Percentiles rank a stretch among this genome's conserved stretches.
Evolutionary conservation across 2,113 vertebrate genomes (phyloP).

Genomic region (Corvus hawaiiensis): DNA sequence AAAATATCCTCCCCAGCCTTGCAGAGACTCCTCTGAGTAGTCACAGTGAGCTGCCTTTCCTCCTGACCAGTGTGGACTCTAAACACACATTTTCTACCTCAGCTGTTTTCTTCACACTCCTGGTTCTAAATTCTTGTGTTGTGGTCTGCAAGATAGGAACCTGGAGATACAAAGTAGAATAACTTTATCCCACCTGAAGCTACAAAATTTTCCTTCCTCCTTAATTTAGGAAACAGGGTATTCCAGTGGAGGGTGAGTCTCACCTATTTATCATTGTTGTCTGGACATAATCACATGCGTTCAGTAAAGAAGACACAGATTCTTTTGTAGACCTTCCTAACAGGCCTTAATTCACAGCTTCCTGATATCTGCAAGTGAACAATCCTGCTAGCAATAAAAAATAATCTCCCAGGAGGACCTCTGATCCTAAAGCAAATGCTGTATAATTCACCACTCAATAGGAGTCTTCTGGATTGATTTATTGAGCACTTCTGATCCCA

Average conservation of each 20-base stretch:
- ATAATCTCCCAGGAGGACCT: slow-evolving; percentile 63
- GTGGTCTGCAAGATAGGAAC: background rate
- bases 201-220: background rate
- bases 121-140: background rate
- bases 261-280: background rate
- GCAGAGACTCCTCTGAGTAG: background rate
- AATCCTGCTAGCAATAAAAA: slow-evolving; percentile 60
- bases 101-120: background rate
- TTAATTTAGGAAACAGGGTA: background rate
- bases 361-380: slow-evolving; percentile 52
- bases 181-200: background rate
- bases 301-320: background rate
- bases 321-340: background rate
- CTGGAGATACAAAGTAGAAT: background rate
- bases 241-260: background rate
- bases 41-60: background rate
- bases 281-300: background rate
- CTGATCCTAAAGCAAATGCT: slow-evolving; percentile 74
- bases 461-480: slow-evolving; percentile 74
- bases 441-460: slow-evolving; percentile 76
- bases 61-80: background rate
- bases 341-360: background rate
- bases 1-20: background rate
- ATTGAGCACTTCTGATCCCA: slow-evolving; percentile 67
- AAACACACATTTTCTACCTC: background rate